These are phyloP conservation scores for Eulemur albifrons DNA, from an alignment of 2,797 vertebrate genomes.

Conservation along the genomic window DNA sequence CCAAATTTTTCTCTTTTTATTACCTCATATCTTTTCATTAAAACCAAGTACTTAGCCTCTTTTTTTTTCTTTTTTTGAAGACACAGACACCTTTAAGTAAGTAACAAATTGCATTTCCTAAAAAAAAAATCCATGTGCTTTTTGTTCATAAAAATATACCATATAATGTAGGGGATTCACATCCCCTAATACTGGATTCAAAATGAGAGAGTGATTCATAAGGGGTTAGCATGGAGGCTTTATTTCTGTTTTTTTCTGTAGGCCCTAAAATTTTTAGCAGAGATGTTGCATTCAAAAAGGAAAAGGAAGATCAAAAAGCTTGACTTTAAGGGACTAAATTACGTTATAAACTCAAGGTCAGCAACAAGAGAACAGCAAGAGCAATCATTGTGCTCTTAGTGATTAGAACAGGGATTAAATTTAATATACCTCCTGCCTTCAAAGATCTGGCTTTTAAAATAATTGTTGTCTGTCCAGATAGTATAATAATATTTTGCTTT, in stretches of 20 bases:
- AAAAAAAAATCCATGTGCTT: background rate
- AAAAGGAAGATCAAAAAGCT: constrained; percentile 41
- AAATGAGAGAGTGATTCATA: background rate
- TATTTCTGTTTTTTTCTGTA: background rate
- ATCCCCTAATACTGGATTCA: background rate
- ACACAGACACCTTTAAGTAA: background rate
- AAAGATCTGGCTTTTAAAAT: constrained; percentile 53
- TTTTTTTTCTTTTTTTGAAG: background rate
- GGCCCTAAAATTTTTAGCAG: no score
- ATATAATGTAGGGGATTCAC: background rate
- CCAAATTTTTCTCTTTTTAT: background rate
- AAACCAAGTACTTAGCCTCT: background rate
- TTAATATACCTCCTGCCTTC: background rate
- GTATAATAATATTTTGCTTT: background rate
- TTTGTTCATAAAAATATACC: background rate
- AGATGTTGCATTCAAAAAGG: background rate
- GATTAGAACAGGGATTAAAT: constrained; percentile 42
- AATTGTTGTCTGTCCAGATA: constrained; percentile 1
- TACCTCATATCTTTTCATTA: background rate
- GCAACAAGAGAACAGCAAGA: constrained; percentile 13
- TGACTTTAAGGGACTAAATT: constrained; percentile 23
- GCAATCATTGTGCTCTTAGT: background rate
- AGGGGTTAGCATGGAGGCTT: background rate
- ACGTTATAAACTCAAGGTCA: constrained; percentile 37
- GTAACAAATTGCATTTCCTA: background rate